These are phyloP conservation scores for Sycobia sp. DNA, from an alignment of 1,140 invertebrate genomes.

Conservation along the genomic window DNA sequence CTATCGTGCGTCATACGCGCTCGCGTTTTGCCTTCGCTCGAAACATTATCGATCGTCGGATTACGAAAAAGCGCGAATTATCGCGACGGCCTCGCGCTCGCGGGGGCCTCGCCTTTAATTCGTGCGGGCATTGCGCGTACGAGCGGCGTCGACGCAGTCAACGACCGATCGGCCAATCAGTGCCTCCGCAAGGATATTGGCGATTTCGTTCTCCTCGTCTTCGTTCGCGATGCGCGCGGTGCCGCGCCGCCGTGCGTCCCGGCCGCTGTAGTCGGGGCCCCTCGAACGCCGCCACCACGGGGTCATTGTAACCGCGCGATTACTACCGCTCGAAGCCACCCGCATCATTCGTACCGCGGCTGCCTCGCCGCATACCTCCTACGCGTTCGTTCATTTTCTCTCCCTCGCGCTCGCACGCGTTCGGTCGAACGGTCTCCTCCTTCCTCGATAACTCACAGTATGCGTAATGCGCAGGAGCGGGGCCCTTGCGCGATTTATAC, in stretches of 20 bases:
- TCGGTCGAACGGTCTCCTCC: too few relatives aligned
- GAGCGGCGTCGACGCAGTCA: too few relatives aligned
- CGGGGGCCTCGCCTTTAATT: too few relatives aligned
- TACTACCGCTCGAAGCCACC: slow-evolving; percentile 48
- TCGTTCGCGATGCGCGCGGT: not conserved
- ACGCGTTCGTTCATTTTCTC: too few relatives aligned
- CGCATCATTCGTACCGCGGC: slow-evolving; percentile 46
- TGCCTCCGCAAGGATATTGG: slow-evolving; percentile 50
- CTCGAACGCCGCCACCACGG: slow-evolving; percentile 33
- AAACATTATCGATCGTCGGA: too few relatives aligned
- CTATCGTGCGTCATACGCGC: not conserved
- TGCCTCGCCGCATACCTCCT: not conserved
- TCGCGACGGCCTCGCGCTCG: not conserved
- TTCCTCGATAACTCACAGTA: not conserved
- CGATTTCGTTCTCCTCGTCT: slow-evolving; percentile 47
- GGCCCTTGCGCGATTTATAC: too few relatives aligned
- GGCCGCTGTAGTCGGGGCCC: too few relatives aligned
- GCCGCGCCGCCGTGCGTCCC: too few relatives aligned
- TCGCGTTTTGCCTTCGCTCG: too few relatives aligned
- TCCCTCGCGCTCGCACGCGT: not conserved
- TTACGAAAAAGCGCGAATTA: too few relatives aligned
- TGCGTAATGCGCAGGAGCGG: not conserved
- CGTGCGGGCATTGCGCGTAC: too few relatives aligned
- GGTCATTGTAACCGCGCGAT: slow-evolving; percentile 55
- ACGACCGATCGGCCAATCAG: slow-evolving; percentile 46